phyloP scores from a whole-genome alignment of 2,888 invertebrate genomes.

The Macaria notata region DNA sequence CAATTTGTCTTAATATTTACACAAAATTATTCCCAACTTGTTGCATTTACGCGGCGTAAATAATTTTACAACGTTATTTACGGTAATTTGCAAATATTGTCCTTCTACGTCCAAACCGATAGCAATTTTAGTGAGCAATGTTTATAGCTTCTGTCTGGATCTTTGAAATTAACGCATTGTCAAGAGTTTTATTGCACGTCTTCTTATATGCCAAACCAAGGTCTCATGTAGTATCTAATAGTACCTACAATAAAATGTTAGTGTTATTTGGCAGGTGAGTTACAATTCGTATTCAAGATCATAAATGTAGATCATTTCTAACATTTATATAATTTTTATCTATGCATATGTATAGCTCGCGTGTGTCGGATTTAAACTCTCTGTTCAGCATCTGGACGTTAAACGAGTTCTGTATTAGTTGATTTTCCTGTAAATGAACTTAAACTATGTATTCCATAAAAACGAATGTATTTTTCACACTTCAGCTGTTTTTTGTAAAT shows the following conservation, averaged over 20 bases:
- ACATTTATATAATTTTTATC: no score
- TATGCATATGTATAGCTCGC: no score
- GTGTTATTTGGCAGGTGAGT: no score
- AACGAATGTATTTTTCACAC: not conserved
- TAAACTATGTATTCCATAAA: no score
- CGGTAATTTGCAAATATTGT: conserved; percentile 5
- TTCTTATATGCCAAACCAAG: conserved; percentile 1
- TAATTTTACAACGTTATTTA: conserved; percentile 8
- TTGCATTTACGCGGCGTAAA: not conserved
- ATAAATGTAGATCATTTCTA: no score
- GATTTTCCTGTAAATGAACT: no score
- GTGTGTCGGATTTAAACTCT: no score
- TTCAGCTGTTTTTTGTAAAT: conserved; percentile 16
- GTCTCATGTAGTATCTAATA: no score
- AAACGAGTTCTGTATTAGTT: no score
- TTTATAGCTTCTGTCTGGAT: conserved; percentile 27
- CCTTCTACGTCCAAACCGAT: conserved; percentile 19
- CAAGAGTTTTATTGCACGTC: conserved; percentile 14
- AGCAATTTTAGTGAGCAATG: conserved; percentile 8
- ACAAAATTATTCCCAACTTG: not conserved
- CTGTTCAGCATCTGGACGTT: no score
- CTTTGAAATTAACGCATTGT: conserved; percentile 20
- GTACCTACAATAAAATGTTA: no score
- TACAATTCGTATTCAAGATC: no score
- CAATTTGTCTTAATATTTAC: not conserved